Base-by-base conservation (phyloP, 2,797 vertebrate species). In the Pyrrhura leucotis region DNA sequence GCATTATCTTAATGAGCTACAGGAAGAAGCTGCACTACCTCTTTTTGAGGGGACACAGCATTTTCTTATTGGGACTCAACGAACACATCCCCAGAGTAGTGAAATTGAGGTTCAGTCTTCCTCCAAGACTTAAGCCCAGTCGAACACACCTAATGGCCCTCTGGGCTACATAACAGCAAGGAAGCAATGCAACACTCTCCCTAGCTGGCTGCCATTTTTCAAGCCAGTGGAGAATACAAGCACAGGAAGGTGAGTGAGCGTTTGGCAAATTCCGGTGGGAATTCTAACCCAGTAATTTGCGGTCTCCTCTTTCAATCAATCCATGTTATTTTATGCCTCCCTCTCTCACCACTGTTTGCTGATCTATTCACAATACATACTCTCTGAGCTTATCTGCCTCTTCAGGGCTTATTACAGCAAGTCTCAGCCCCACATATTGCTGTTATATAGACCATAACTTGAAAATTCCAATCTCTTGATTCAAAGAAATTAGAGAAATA, bases 311-410 rank as follows among this genome's bases (percentile, higher is more conserved):
- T 50, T 58, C 18, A 11, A 63, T 47, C 5, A 63, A 35, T 9
- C 25, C 12, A 14, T 7, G 8, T 6, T 3, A 33, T 51, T 69
- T 63, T 17, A 51, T 58, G 21, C 1, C 17, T 10, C 5, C 0
- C 6, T 42, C 31, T 17, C 53, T 35, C 48, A 28, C 25, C 17
- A 45, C 12, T 44, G 19, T 61, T 15, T 23, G 28, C 37, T 69
- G 42, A 31, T 19, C 29, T 81, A 44, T 17, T 45, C 22, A 14
- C 23, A 26, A 44, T 12, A 11, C 19, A 45, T n/a, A 25, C 8
- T 37, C 11, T 28, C n/a, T 56, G n/a, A 56, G 21, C 14, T 50
- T 31, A 16, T 19, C 35, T 80, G 37, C 31, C 7, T 44, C 18
- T 35, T 73, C 23, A 44, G 51, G 23, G 51, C 31, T 56, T 35